Evolutionary conservation across 2,113 vertebrate species (phyloP).

Genomic region (Pteronura brasiliensis): DNA sequence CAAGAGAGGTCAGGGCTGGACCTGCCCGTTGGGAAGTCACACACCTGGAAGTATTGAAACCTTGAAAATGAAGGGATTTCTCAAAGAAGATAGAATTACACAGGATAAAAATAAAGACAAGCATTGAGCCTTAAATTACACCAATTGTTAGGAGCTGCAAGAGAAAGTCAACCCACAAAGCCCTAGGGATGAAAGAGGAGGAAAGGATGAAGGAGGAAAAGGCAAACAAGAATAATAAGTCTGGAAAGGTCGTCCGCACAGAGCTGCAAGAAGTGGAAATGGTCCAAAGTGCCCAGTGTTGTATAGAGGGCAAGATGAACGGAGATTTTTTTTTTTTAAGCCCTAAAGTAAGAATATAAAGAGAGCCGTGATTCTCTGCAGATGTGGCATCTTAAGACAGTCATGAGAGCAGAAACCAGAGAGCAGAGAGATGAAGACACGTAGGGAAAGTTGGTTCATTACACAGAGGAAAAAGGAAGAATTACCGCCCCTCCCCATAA

Average conservation of each 20-base stretch:
- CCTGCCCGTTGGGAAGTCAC: neutral
- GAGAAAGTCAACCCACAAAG: neutral
- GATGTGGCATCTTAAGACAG: neutral
- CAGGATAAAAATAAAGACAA: constrained; percentile 5
- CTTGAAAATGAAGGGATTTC: neutral
- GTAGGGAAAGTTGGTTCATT: neutral
- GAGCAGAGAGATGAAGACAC: neutral
- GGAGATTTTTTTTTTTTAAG: neutral
- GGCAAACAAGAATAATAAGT: neutral
- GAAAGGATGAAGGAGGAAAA: neutral
- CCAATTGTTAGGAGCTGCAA: neutral
- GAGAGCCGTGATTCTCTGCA: neutral
- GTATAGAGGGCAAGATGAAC: neutral
- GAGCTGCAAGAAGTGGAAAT: neutral
- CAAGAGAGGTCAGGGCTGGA: neutral
- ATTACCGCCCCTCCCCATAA: neutral
- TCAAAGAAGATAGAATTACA: neutral
- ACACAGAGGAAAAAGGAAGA: neutral
- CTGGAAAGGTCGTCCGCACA: neutral
- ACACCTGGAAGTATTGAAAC: neutral
- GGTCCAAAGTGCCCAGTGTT: neutral
- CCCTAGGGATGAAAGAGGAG: neutral
- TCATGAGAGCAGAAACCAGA: neutral
- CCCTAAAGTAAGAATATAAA: neutral
- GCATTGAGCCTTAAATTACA: neutral